Evolutionary conservation across 2,113 vertebrate species (phyloP).

Genomic region (Pica pica): DNA sequence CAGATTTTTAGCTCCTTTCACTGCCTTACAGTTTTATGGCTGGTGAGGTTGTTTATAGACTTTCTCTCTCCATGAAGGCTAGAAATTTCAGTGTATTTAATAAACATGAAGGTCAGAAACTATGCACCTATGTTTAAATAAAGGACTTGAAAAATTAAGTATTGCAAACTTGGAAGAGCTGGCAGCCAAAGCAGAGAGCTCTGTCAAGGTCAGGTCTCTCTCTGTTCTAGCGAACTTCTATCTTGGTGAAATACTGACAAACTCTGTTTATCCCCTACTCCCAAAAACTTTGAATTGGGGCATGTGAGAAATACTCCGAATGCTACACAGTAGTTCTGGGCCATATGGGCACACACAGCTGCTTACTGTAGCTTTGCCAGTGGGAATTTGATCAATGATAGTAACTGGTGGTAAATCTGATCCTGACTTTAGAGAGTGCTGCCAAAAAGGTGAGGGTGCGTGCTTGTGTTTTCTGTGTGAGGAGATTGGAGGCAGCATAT

Average conservation of each 20-base stretch:
- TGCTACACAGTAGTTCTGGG: neutral
- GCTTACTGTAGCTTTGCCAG: neutral
- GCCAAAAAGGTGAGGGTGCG: fast-evolving
- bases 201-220: neutral
- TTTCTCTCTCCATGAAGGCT: neutral
- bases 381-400: neutral
- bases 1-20: neutral
- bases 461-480: fast-evolving
- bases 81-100: neutral
- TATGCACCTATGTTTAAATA: neutral
- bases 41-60: neutral
- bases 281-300: neutral
- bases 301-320: neutral
- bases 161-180: neutral
- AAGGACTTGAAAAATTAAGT: neutral
- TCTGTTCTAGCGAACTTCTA: neutral
- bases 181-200: neutral
- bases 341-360: neutral
- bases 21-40: neutral
- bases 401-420: neutral
- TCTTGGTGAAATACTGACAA: neutral
- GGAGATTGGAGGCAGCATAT: neutral
- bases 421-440: neutral
- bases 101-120: neutral
- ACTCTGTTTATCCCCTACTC: neutral